A percentile compares a stretch with the other conserved stretches of the same genome.
Conservation (phyloP, 2,888 invertebrate species). For the Oegoconia quadripuncta region DNA sequence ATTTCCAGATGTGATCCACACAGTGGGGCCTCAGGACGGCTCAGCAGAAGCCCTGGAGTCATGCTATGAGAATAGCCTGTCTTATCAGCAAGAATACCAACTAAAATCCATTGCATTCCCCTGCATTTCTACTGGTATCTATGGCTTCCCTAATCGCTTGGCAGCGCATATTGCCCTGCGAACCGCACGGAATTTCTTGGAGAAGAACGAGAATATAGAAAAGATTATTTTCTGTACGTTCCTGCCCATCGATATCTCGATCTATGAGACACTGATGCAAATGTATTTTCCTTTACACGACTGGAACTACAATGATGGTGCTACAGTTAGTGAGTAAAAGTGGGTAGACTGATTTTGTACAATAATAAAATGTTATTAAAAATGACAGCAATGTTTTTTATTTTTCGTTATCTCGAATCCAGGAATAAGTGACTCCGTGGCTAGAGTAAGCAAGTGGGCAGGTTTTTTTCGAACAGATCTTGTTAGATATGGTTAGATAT, state of each 20-base stretch:
- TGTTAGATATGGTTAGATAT: no score
- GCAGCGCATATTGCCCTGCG: slow-evolving; percentile 87
- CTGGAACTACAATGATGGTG: slow-evolving; percentile 39
- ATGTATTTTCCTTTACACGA: slow-evolving; percentile 83
- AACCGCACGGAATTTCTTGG: slow-evolving; percentile 83
- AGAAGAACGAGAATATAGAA: slow-evolving; percentile 76
- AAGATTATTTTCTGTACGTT: slow-evolving; percentile 91
- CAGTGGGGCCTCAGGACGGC: slow-evolving; percentile 91
- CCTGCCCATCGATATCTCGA: slow-evolving; percentile 82
- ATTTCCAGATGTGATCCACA: slow-evolving; percentile 90
- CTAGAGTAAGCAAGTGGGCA: no score
- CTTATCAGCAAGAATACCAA: slow-evolving; percentile 73
- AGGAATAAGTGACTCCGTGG: no score
- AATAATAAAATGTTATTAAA: no score
- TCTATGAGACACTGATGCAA: slow-evolving; percentile 85
- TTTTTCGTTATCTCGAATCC: no score
- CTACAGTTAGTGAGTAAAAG: slow-evolving; percentile 25
- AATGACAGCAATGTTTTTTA: no score
- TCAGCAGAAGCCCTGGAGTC: slow-evolving; percentile 80
- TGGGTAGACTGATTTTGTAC: no score
- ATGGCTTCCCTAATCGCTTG: slow-evolving; percentile 89
- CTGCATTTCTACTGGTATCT: slow-evolving; percentile 95
- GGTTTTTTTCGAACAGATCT: no score
- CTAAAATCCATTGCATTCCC: slow-evolving; percentile 89
- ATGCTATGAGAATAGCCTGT: slow-evolving; percentile 85